These are phyloP conservation scores for Tortrix viridana DNA, from an alignment of 2,888 invertebrate species.

Conservation along the genomic window DNA sequence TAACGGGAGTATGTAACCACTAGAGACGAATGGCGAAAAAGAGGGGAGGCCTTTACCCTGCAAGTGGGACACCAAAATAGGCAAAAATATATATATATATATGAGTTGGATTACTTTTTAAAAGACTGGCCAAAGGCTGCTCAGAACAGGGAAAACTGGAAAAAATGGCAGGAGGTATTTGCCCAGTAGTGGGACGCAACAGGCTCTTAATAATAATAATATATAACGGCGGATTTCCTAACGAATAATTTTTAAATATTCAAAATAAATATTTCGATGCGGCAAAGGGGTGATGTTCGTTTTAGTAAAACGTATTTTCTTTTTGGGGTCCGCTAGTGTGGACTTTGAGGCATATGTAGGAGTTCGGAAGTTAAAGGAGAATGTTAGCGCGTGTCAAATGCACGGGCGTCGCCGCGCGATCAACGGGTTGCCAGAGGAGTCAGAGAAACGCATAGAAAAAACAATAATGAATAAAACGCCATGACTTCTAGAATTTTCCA, in stretches of 20 bases:
- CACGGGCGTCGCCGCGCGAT: slow-evolving; percentile 73
- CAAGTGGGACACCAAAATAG: no score
- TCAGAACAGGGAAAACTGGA: no score
- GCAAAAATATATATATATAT: no score
- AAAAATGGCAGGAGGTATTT: no score
- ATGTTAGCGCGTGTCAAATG: slow-evolving; percentile 74
- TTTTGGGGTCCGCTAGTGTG: slow-evolving; percentile 74
- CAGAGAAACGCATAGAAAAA: slow-evolving; percentile 70
- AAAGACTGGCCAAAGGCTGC: no score
- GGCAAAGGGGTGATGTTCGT: background rate
- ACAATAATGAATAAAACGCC: slow-evolving; percentile 77
- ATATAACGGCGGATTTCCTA: no score
- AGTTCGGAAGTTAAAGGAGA: slow-evolving; percentile 72
- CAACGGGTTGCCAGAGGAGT: slow-evolving; percentile 73
- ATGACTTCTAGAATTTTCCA: slow-evolving; percentile 70
- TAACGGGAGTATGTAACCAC: no score
- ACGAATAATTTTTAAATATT: background rate
- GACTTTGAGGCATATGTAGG: slow-evolving; percentile 54
- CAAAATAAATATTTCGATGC: slow-evolving; percentile 19
- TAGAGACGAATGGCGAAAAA: no score
- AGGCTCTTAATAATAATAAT: no score
- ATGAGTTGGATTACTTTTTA: no score
- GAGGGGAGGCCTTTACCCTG: no score
- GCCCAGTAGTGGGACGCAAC: no score
- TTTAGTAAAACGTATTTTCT: slow-evolving; percentile 49